phyloP scores from a whole-genome alignment of 1,140 invertebrate genomes.

The Drosophila truncata region DNA sequence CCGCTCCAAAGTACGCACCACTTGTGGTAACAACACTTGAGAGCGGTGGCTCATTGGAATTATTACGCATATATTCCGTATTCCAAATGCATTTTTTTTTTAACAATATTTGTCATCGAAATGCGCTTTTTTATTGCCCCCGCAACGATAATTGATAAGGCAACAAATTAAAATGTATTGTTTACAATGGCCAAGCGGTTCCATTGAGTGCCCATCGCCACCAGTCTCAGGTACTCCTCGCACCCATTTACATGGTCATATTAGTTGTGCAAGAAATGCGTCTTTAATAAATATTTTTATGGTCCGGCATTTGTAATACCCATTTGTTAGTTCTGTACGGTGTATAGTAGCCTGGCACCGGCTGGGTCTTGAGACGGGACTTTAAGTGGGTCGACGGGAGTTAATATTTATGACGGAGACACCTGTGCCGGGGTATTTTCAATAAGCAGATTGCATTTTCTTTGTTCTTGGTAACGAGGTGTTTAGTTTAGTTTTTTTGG shows the following conservation, averaged over 20 bases:
- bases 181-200: constrained; percentile 58
- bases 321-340: constrained; percentile 25
- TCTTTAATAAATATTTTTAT: constrained; percentile 69
- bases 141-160: constrained; percentile 62
- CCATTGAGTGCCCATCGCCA: constrained; percentile 55
- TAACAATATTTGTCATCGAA: constrained; percentile 36
- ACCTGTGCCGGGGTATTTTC: constrained; percentile 49
- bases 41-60: constrained; percentile 28
- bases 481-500: constrained; percentile 11
- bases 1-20: constrained; percentile 18
- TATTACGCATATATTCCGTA: constrained; percentile 54
- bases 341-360: constrained; percentile 15
- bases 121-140: constrained; percentile 40
- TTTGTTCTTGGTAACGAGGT: constrained; percentile 25
- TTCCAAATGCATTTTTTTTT: constrained; percentile 7
- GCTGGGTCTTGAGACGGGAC: constrained; percentile 31
- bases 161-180: constrained; percentile 64
- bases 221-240: constrained; percentile 12
- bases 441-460: constrained; percentile 41
- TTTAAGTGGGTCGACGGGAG: constrained; percentile 57
- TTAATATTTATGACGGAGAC: constrained; percentile 54
- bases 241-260: constrained; percentile 41
- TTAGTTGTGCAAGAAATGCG: constrained; percentile 74
- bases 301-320: constrained; percentile 38
- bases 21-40: constrained; percentile 36